These are phyloP conservation scores for Casuarius casuarius DNA, from an alignment of 2,113 vertebrate species.

Conservation along the genomic window DNA sequence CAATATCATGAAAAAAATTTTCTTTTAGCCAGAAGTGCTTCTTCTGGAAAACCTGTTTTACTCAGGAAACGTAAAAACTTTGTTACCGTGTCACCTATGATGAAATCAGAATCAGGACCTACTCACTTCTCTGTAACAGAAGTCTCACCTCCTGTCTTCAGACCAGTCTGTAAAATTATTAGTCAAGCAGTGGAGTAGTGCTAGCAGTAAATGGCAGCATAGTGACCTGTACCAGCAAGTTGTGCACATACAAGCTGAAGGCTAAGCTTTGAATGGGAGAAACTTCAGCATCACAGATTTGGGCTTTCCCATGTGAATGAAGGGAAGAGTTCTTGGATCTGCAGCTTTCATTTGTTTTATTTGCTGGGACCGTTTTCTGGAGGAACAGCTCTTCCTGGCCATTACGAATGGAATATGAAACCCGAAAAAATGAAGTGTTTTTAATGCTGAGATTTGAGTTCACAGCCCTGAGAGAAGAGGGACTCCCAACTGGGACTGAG, in stretches of 20 bases:
- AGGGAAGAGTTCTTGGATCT: not conserved
- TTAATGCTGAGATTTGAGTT: not conserved
- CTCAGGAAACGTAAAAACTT: not conserved
- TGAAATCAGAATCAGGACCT: too few relatives aligned
- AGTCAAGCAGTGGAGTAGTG: not conserved
- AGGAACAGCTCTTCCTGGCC: not conserved
- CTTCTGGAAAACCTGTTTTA: not conserved
- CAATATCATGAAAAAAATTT: not conserved
- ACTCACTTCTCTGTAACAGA: not conserved
- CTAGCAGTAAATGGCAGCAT: not conserved
- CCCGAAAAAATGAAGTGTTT: not conserved
- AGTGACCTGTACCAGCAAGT: not conserved
- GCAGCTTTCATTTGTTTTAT: not conserved
- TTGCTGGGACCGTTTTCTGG: not conserved
- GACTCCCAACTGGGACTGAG: not conserved
- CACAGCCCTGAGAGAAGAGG: not conserved
- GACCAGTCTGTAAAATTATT: not conserved
- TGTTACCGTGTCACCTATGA: not conserved
- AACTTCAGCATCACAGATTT: not conserved
- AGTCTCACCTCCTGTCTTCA: not conserved
- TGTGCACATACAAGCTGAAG: not conserved
- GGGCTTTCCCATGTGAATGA: not conserved
- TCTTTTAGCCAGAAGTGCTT: not conserved
- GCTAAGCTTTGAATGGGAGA: not conserved
- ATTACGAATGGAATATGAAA: not conserved